Evolutionary conservation across 2,113 vertebrate genomes (phyloP).

Genomic region (Ramphastos sulfuratus): DNA sequence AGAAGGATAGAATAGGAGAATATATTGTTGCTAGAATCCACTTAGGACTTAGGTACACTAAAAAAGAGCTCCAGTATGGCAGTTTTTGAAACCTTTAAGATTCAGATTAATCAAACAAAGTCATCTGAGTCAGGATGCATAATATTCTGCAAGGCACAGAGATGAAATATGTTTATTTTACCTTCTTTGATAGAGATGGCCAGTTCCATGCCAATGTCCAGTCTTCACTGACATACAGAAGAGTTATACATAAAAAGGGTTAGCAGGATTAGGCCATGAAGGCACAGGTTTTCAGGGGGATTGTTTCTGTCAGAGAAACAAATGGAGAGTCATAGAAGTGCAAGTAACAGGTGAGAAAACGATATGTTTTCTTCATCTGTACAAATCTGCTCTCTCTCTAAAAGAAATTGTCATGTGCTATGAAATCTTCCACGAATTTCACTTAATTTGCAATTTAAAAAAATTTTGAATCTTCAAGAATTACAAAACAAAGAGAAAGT

Average conservation of each 20-base stretch:
- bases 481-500: background rate
- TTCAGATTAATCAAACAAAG: background rate
- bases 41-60: background rate
- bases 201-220: background rate
- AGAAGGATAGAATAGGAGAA: background rate
- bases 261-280: background rate
- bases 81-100: background rate
- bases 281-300: background rate
- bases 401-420: background rate
- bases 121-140: background rate
- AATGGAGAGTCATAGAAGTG: background rate
- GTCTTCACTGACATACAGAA: background rate
- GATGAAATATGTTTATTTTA: background rate
- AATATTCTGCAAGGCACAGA: background rate
- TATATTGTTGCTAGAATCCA: background rate
- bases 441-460: background rate
- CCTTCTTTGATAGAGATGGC: background rate
- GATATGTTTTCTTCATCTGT: background rate
- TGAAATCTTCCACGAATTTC: background rate
- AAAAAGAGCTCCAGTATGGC: background rate
- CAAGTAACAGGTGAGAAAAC: background rate
- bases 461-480: background rate
- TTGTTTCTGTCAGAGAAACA: constrained; percentile 1
- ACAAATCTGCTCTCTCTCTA: background rate
- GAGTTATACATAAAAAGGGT: background rate